Evolutionary conservation across 1,140 invertebrate species (phyloP), one percentile per base, ranked within the genome.

Genomic region (Meloidogyne exigua): DNA sequence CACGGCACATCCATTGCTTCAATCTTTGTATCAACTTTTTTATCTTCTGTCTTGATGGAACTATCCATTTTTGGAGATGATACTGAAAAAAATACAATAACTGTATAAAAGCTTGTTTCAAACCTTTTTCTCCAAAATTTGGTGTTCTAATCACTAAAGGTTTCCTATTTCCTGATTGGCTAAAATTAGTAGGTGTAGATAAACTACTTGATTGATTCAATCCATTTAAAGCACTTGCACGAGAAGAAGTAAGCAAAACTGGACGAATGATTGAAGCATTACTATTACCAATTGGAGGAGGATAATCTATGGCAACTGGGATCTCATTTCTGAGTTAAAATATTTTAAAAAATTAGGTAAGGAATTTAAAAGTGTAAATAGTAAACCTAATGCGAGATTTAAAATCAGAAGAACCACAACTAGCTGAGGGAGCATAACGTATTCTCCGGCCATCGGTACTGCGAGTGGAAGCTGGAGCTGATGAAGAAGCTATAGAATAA

Each of bases 221-320:
- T 44, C 42, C 42, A 44, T 18, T 44, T 57, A 9, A 57, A 57
- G 42, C 12, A 7, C 15, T n/a, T 15, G 62, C 9, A 25, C 21
- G 49, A 9, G 75, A 18, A 15, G 77, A 68, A 12, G 65, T 15
- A 18, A 78, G 36, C 11, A 78, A 64, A 39, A 79, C 64, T 49
- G 77, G 77, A 11, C 77, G 76, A 36, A 78, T 78, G 0, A 79
- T 78, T 62, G 77, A 80, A 10, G 76, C 13, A 42, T 36, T 78
- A 26, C 42, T 44, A 44, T 2, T 63, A 10, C 63, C 39, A 26
- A 32, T 32, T 4, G 64, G 63, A 26, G 76, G 76, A 63, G 77
- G 49, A 32, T 10, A 36, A 39, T 80, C 79, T n/a, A 80, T 80
- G n/a, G 79, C 66, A 42, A 80, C 69, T 18, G 79, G 79, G n/a